Conservation (phyloP, 2,797 vertebrate genomes). For the Chaetophractus vellerosus region DNA sequence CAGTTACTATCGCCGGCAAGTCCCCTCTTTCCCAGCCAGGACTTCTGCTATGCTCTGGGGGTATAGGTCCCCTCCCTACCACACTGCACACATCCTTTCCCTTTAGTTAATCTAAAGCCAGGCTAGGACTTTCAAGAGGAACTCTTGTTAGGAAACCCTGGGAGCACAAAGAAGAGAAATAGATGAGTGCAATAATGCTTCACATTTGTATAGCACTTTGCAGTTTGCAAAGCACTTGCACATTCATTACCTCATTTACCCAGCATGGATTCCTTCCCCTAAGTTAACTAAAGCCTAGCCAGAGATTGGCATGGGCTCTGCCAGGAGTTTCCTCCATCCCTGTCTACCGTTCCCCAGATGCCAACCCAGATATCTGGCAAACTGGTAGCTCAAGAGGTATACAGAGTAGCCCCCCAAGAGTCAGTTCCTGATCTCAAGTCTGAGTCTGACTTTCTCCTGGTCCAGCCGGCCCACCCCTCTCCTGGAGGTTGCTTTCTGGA, state of each 20-base stretch:
- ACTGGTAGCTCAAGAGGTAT: neutral
- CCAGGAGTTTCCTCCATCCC: neutral
- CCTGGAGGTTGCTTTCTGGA: neutral
- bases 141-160: constrained; percentile 76
- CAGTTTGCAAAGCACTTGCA: constrained; percentile 79
- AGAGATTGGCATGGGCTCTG: constrained; percentile 39
- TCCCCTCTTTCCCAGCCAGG: constrained; percentile 24
- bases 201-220: constrained; percentile 80
- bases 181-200: constrained; percentile 70
- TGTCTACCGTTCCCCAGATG: neutral
- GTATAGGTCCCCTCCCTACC: neutral
- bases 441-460: neutral
- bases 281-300: constrained; percentile 82
- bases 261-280: constrained; percentile 76
- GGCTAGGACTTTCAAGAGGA: constrained; percentile 63
- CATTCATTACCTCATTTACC: constrained; percentile 84
- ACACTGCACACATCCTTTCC: constrained; percentile 12
- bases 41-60: neutral
- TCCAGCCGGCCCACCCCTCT: neutral
- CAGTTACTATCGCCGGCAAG: neutral
- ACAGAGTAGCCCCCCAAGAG: neutral
- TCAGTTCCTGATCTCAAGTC: constrained; percentile 4
- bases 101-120: constrained; percentile 66
- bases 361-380: neutral
- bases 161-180: constrained; percentile 79